Evolutionary conservation across 1,140 invertebrate genomes (phyloP), one percentile per base, ranked within the genome.

Genomic region (Listronotus bonariensis): DNA sequence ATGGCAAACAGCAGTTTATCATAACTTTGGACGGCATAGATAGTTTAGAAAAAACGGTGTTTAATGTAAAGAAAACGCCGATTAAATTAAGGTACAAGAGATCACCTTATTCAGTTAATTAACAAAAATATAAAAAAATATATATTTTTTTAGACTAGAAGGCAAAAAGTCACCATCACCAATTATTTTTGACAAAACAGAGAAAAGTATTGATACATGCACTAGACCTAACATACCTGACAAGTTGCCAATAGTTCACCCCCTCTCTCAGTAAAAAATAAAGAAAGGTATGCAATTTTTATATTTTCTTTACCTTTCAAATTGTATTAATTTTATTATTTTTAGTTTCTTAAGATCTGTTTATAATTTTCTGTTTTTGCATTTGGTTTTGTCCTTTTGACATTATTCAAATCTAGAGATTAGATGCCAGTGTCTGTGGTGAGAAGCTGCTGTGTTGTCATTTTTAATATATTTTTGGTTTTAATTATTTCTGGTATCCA

Each of bases 11-110:
- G 41, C 60, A 86, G 71, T 87, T 88, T 75, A 86, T 88, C 60
- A 85, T 88, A 0, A 88, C 86, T 12, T 78, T 88, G 71, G 85
- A 88, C 69, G 86, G 86, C 0, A 81, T 82, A 38, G 72, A 74
- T 15, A 74, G 36, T 9, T 6, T 52, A 1, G 36, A 17, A 48
- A 3, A 72, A 66, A 68, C 65, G 42, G 14, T 3, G 14, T 45
- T 45, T n/a, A 14, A 20, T 43, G 26, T 57, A 72, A 63, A 38
- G 18, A 51, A 49, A 60, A 32, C 31, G 26, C 26, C 58, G 1
- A 15, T 18, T 10, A 60, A 60, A 41, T 42, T 42, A 48, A 60
- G 36, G 42, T 60, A 41, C 11, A 48, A 26, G 2, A 26, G 2
- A 26, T 26, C 1, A 26, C 1, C 1, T 26, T 26, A 26, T 26